Percentiles rank a stretch among this genome's conserved stretches.
Conservation (phyloP, 2,797 vertebrate species). For the Ibycter americanus region DNA sequence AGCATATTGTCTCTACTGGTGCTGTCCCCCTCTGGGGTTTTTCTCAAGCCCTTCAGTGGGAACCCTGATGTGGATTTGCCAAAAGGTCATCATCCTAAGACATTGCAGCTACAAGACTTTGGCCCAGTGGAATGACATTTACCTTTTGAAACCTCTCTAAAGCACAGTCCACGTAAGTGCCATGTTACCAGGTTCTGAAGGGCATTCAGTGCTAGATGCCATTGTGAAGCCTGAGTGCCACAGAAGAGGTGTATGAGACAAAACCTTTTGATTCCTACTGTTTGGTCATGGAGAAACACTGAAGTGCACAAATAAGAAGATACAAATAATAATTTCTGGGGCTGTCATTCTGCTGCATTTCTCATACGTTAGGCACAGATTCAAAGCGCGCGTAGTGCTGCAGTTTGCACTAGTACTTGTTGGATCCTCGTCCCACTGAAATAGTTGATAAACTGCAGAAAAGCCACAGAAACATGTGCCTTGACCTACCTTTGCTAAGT, state of each 20-base stretch:
- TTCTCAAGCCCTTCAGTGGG: not conserved
- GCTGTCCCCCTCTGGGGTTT: not conserved
- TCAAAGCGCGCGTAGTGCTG: not conserved
- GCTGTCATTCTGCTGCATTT: not conserved
- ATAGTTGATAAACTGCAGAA: not conserved
- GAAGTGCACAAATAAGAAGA: not conserved
- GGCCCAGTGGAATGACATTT: not conserved
- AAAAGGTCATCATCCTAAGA: not conserved
- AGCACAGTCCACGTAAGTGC: not conserved
- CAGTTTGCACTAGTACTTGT: not conserved
- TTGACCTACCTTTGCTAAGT: not conserved
- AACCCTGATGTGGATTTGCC: not conserved
- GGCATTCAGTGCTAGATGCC: not conserved
- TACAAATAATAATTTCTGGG: not conserved
- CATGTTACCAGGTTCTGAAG: not conserved
- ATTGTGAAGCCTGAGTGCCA: not conserved
- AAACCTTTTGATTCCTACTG: not conserved
- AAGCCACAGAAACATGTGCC: not conserved
- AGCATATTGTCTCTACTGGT: not conserved
- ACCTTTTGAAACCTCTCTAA: not conserved
- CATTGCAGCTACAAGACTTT: not conserved
- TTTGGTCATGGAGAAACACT: not conserved
- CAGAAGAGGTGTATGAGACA: not conserved
- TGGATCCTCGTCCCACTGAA: not conserved
- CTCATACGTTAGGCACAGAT: not conserved